phyloP scores from a whole-genome alignment of 2,113 vertebrate genomes.

The Thalassarche chlororhynchos region DNA sequence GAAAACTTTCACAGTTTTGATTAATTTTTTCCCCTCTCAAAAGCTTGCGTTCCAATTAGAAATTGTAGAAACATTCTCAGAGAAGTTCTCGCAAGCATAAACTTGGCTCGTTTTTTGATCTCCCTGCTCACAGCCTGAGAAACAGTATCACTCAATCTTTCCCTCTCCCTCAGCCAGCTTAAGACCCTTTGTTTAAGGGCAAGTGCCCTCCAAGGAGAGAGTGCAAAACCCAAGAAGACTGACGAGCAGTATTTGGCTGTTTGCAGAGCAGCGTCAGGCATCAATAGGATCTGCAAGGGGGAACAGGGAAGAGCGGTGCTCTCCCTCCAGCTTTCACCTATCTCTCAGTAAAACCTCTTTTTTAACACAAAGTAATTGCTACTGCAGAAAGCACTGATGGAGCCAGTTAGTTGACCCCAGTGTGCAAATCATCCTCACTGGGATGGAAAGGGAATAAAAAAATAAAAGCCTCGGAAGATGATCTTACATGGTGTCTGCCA shows the following conservation, averaged over 20 bases:
- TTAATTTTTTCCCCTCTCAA: not conserved
- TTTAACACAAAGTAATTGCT: not conserved
- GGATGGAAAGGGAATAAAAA: not conserved
- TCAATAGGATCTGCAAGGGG: not conserved
- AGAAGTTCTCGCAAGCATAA: not conserved
- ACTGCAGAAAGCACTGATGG: not conserved
- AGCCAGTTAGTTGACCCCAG: not conserved
- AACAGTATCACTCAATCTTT: not conserved
- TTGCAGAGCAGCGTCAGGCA: not conserved
- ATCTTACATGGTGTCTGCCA: not conserved
- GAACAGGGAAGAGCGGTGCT: not conserved
- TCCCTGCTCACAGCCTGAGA: not conserved
- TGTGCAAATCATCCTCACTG: not conserved
- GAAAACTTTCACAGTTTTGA: not conserved
- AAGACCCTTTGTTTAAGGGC: conserved; percentile 11
- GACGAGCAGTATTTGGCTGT: not conserved
- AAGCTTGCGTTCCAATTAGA: not conserved
- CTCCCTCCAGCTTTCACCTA: not conserved
- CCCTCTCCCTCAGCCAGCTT: not conserved
- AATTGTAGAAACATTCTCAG: not conserved
- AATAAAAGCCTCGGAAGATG: not conserved
- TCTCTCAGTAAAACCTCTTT: not conserved
- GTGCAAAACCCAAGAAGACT: not conserved
- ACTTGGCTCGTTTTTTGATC: not conserved
- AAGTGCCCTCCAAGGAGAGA: not conserved